Conservation (phyloP, 2,797 vertebrate genomes). For the Sebastes vulpes region DNA sequence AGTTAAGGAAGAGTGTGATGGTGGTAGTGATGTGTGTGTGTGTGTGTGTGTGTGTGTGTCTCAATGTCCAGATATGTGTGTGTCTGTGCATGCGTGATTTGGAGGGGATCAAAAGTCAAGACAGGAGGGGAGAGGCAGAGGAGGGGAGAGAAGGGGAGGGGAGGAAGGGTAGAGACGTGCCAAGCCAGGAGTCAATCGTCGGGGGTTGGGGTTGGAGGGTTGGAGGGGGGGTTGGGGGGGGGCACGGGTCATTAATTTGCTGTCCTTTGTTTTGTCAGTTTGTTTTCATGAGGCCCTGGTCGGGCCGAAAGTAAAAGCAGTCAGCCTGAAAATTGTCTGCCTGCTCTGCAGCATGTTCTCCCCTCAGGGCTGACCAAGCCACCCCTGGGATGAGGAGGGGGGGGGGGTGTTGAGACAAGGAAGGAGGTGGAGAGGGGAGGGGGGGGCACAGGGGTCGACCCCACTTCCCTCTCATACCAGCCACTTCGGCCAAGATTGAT, state of each 20-base stretch:
- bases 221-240: not conserved
- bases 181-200: constrained; percentile 95
- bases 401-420: constrained; percentile 48
- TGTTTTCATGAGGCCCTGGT: constrained; percentile 96
- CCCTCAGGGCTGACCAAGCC: constrained; percentile 80
- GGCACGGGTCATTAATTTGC: constrained; percentile 98
- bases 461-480: constrained; percentile 86
- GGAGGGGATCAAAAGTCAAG: constrained; percentile 72
- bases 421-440: constrained; percentile 47
- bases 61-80: constrained; percentile 66
- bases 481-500: constrained; percentile 86
- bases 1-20: constrained; percentile 73
- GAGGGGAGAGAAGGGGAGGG: not conserved
- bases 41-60: constrained; percentile 23
- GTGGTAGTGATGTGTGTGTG: constrained; percentile 64
- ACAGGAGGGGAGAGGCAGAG: constrained; percentile 2
- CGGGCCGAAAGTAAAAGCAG: constrained; percentile 97
- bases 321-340: constrained; percentile 99
- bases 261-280: constrained; percentile 99
- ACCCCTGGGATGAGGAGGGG: constrained; percentile 63
- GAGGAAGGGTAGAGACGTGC: constrained; percentile 64
- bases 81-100: constrained; percentile 62
- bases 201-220: constrained; percentile 74
- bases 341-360: constrained; percentile 91
- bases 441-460: constrained; percentile 71